These are phyloP conservation scores for Chlorocebus sabaeus DNA, from an alignment of 2,113 vertebrate species.

Conservation along the genomic window DNA sequence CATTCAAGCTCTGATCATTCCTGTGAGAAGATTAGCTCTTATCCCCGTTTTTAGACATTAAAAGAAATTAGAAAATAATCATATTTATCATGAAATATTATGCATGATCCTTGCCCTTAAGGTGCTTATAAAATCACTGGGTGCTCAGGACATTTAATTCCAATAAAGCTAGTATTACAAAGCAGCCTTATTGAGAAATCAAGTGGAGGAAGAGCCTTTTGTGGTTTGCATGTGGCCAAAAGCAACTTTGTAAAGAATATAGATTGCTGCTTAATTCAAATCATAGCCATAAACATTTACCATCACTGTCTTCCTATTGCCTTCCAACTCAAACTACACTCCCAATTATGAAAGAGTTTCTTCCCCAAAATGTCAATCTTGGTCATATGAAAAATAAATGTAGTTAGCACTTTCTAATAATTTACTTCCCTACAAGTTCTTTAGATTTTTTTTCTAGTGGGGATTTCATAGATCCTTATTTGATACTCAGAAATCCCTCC, in stretches of 20 bases:
- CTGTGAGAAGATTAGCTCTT: neutral
- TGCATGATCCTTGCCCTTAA: neutral
- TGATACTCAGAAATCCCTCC: neutral
- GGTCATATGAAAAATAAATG: neutral
- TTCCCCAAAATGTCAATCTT: neutral
- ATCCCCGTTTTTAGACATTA: neutral
- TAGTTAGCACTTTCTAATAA: neutral
- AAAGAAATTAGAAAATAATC: constrained; percentile 27
- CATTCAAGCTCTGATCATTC: neutral
- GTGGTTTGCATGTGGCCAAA: neutral
- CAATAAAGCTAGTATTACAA: neutral
- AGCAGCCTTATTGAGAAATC: neutral
- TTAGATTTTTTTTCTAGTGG: neutral
- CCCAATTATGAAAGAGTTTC: neutral
- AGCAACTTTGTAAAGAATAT: neutral
- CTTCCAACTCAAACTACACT: neutral
- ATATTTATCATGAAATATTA: neutral
- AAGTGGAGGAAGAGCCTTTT: neutral
- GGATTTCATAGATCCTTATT: neutral
- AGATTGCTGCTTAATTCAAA: neutral
- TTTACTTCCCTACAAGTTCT: neutral
- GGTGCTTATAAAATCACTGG: neutral
- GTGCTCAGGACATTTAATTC: neutral
- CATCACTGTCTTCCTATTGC: neutral
- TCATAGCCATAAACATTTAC: neutral